These are phyloP conservation scores for Hucho hucho DNA, from an alignment of 2,113 vertebrate genomes.

Conservation along the genomic window DNA sequence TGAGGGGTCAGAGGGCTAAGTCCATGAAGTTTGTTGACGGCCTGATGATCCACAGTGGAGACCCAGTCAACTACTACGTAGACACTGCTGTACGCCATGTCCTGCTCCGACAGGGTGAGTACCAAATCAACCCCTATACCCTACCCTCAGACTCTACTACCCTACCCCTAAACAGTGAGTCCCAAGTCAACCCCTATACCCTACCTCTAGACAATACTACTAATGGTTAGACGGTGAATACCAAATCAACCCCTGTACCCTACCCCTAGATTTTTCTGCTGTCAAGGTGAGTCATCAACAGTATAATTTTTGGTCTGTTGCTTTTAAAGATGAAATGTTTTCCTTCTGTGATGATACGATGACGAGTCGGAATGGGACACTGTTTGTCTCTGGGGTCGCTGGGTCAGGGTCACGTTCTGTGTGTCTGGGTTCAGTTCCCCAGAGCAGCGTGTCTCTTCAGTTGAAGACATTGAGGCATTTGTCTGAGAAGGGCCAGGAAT, in stretches of 20 bases:
- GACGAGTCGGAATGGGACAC: conserved; percentile 82
- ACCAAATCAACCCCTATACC: neutral
- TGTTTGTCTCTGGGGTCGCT: conserved; percentile 38
- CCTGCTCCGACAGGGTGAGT: conserved; percentile 93
- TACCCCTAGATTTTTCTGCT: no score
- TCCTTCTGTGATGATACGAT: conserved; percentile 85
- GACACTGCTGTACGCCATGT: conserved; percentile 97
- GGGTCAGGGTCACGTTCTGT: conserved; percentile 74
- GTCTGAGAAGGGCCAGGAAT: conserved; percentile 83
- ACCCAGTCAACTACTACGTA: conserved; percentile 98
- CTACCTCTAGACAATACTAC: no score
- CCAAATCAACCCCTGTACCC: no score
- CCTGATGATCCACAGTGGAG: conserved; percentile 98
- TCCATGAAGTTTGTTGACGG: conserved; percentile 99
- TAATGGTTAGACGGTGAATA: no score
- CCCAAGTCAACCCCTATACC: no score
- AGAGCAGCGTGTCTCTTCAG: conserved; percentile 48
- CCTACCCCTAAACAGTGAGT: conserved; percentile 43
- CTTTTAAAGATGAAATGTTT: neutral
- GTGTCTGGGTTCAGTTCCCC: conserved; percentile 57
- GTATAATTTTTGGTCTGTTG: no score
- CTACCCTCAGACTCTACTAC: no score
- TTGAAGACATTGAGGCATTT: conserved; percentile 89
- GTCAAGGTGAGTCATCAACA: no score
- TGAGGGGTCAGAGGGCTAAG: conserved; percentile 94